Evolutionary conservation across 2,113 vertebrate genomes (phyloP), one percentile per base, ranked within the genome.

Genomic region (Vicugna pacos): DNA sequence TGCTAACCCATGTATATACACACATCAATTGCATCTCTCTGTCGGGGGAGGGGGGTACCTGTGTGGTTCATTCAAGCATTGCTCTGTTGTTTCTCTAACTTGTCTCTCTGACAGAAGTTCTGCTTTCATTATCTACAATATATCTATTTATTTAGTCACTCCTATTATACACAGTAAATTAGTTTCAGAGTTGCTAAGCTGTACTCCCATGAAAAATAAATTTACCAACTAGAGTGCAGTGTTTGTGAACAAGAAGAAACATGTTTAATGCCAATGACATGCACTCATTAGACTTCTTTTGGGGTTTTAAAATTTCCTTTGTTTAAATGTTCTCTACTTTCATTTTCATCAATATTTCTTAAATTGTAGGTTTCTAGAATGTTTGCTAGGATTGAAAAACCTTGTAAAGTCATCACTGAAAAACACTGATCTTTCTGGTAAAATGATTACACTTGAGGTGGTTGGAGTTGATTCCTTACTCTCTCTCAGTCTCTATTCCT

Each of bases 201-300:
- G 32, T 50, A 50, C 70, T 76, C 20, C 16, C 24, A 67, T 32
- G 22, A 75, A 58, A 93, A 83, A 85, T 20, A 87, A 89, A 70
- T 42, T 80, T 85, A 84, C 32, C 89, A 92, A 84, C 26, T n/a
- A 72, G 12, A 62, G 76, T 69, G 64, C 62, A 76, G 5, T 56
- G 88, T 58, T 82, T 76, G 15, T 50, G 10, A 89, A 54, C 9
- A 93, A 93, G 80, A 85, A 87, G 76, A 79, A 82, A 93, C 32
- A 58, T 70, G 90, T 50, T 50, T 82, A 83, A 87, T 4, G 8
- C 26, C 24, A 83, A 82, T 19, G 19, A 20, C 20, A 48, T 9
- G 62, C 2, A 72, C 3, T 30, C 7, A 28, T 0, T 11, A 28
- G 38, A 46, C 11, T 22, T 60, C 30, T 88, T 64, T 92, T n/a